Percentiles rank a stretch among this genome's conserved stretches.
Evolutionary conservation across 2,797 vertebrate genomes (phyloP).

Genomic region (Sebastes hubbsi): DNA sequence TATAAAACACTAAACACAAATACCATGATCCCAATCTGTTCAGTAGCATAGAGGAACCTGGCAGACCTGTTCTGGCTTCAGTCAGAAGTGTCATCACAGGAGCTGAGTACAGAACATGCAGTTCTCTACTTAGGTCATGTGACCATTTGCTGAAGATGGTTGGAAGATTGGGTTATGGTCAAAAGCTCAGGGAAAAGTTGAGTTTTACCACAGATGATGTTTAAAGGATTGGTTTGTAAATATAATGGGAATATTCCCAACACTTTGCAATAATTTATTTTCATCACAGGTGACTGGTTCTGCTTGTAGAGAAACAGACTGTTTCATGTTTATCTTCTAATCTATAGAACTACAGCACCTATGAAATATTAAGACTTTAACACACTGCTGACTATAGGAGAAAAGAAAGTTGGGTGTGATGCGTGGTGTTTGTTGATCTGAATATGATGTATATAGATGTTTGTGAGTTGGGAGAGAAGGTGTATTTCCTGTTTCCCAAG

Average conservation of each 20-base stretch:
- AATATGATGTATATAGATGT: background rate
- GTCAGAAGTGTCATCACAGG: background rate
- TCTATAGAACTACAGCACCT: slow-evolving; percentile 33
- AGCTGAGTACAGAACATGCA: background rate
- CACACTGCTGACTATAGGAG: slow-evolving; percentile 26
- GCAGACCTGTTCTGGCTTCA: background rate
- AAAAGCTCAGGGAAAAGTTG: background rate
- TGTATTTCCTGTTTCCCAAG: slow-evolving; percentile 20
- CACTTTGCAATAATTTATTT: background rate
- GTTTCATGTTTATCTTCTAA: slow-evolving; percentile 44
- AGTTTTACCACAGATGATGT: background rate
- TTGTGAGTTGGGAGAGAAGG: background rate
- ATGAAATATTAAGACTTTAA: slow-evolving; percentile 18
- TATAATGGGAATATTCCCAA: background rate
- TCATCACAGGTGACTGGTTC: slow-evolving; percentile 16
- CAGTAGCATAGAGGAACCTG: slow-evolving; percentile 32
- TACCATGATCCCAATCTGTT: slow-evolving; percentile 61
- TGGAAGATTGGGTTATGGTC: background rate
- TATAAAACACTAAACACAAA: slow-evolving; percentile 38
- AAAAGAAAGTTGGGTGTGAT: background rate
- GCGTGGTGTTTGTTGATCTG: background rate
- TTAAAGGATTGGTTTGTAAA: background rate
- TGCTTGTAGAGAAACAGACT: slow-evolving; percentile 51
- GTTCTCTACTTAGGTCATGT: background rate
- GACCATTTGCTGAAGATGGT: background rate